Evolutionary conservation across 2,888 invertebrate species (phyloP).

Genomic region (Agrochola lychnidis): DNA sequence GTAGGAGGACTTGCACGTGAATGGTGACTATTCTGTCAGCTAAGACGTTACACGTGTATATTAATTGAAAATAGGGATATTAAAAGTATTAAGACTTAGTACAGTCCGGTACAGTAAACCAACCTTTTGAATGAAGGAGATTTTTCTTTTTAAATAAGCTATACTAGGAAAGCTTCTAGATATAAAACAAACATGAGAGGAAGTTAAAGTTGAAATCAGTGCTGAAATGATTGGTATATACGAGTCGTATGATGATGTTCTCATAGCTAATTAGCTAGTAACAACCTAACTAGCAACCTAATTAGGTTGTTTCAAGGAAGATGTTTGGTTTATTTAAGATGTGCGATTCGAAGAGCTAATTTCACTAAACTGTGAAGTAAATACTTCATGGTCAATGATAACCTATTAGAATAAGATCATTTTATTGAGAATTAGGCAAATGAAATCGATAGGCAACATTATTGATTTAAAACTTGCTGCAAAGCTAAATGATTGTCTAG

Average conservation of each 20-base stretch:
- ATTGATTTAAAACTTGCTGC: neutral
- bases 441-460: neutral
- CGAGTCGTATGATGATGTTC: conserved; percentile 4
- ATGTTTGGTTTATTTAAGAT: conserved; percentile 2
- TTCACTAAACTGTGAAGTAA: neutral
- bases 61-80: neutral
- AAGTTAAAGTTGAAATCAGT: neutral
- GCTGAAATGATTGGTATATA: neutral
- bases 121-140: too few relatives aligned
- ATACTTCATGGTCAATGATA: neutral
- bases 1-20: conserved; percentile 29
- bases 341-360: conserved; percentile 26
- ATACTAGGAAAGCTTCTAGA: neutral
- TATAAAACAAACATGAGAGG: neutral
- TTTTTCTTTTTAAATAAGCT: too few relatives aligned
- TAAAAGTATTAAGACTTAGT: neutral
- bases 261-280: conserved; percentile 17
- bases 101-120: neutral
- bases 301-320: conserved; percentile 26
- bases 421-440: neutral
- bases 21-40: conserved; percentile 28
- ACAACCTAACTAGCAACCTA: too few relatives aligned
- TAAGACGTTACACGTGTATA: neutral
- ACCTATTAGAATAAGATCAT: neutral
- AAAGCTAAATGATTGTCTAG: neutral